Base-by-base conservation (phyloP, 1,140 invertebrate genomes). In the Camponotus vicinus region DNA sequence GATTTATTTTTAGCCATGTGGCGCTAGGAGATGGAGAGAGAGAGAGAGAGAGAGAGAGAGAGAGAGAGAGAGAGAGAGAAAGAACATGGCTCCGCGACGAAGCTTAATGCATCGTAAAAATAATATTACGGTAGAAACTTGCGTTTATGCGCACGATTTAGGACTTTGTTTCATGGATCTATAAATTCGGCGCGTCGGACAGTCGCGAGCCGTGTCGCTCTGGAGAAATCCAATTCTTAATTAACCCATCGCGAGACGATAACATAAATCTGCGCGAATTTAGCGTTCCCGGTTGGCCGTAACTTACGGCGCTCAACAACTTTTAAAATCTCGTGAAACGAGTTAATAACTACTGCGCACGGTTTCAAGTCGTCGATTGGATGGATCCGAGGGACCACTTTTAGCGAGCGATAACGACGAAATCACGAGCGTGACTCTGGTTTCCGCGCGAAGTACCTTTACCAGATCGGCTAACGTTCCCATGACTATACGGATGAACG, bases 401-500 rank as follows among this genome's bases (percentile, higher is more conserved):
- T 86, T 78, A 86, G 73, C 73, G 66, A 55, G 88, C 87, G 88
- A 89, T 89, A 89, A 89, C 89, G 80, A 77, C 69, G 88, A 86
- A 85, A 89, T 85, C 85, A 86, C 89, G 86, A 77, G 88, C 80
- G 86, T 89, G 88, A 80, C 88, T 82, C 88, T 85, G 76, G 89
- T 90, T 89, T 84, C 88, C 88, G 32, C 76, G 59, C 88, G 61
- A 79, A 64, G 83, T 90, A 63, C 40, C 79, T 89, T 90, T 89
- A 89, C 89, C 75, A 21, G 70, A 70, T 80, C 75, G 75, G n/a
- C 75, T 77, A 75, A 85, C 88, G 76, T 88, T 90, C 89, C 86
- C 89, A 85, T 85, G 88, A 63, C 75, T 59, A 76, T 70, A 71
- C 64, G 88, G 77, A 70, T 82, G 63, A 69, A 34, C 71, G 55